Base-by-base conservation (phyloP, 2,797 vertebrate species). In the Diceros bicornis region DNA sequence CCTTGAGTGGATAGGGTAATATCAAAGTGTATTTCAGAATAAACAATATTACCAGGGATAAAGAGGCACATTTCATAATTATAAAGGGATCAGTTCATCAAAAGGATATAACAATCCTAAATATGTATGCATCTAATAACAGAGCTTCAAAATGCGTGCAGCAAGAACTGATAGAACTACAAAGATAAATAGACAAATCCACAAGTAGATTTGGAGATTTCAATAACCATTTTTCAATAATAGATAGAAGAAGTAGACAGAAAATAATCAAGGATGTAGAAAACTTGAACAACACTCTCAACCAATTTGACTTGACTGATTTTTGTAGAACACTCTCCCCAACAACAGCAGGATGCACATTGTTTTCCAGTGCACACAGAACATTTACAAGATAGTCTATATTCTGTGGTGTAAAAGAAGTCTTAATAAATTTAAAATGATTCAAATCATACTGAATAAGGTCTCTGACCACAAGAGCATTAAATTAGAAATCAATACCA, bases 21-120 rank as follows among this genome's bases (percentile, higher is more conserved):
- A 74, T 74, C 47, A 61, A 44, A 72, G 25, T 92, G 21, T 93
- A 71, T 79, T 93, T 87, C 52, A 87, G 34, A 59, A 93, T 74
- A 47, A 77, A 47, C 47, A 83, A 14, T 64, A 74, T 74, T 84
- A 61, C 41, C 23, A 72, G 41, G 55, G 16, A 61, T 55, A 66
- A 47, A 59, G 37, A 78, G 62, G 1, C 44, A 50, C 29, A 69
- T 87, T 50, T 12, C 27, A 66, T 92, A 68, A 44, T 85, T 93
- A 85, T 29, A 71, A 52, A 41, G 6, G 18, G 47, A 59, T 59
- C 32, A 68, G 8, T 47, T 77, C 37, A 88, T 29, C 52, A 37
- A 29, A 79, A 88, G 20, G 44, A 64, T 84, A 17, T 74, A 75
- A 79, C 29, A 88, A 11, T 47, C 47, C 47, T 47, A 47, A 0